Percentiles rank a stretch among this genome's conserved stretches.
Evolutionary conservation across 2,888 invertebrate species (phyloP).

Genomic region (Ferrisia virgata): DNA sequence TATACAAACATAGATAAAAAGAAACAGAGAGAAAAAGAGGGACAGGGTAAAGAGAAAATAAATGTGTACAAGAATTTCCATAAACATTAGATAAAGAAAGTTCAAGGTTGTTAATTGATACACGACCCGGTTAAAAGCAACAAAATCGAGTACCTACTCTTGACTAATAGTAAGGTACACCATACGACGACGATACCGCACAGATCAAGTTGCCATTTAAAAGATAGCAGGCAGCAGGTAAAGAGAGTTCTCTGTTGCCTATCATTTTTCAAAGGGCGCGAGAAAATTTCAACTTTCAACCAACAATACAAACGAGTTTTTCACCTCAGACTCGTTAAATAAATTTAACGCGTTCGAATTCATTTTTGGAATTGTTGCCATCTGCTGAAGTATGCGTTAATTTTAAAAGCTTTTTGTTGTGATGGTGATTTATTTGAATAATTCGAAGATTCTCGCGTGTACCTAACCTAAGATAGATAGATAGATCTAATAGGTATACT

Average conservation of each 20-base stretch:
- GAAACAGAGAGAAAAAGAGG: too few species aligned
- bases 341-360: neutral
- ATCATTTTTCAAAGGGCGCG: neutral
- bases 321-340: neutral
- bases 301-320: neutral
- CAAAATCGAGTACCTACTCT: neutral
- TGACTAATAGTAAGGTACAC: too few species aligned
- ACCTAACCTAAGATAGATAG: too few species aligned
- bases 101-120: constrained; percentile 28
- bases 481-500: too few species aligned
- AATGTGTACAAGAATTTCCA: neutral
- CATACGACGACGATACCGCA: neutral
- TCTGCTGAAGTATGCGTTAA: neutral
- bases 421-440: neutral
- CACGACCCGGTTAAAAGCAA: constrained; percentile 12
- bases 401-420: neutral
- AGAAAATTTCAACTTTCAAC: neutral
- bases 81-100: constrained; percentile 22
- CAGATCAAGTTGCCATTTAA: neutral
- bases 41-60: neutral
- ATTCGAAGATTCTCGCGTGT: neutral
- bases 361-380: neutral
- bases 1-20: too few species aligned
- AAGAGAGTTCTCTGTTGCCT: neutral
- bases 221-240: neutral